Conservation (phyloP, 1,140 invertebrate species). For the Homarus americanus region DNA sequence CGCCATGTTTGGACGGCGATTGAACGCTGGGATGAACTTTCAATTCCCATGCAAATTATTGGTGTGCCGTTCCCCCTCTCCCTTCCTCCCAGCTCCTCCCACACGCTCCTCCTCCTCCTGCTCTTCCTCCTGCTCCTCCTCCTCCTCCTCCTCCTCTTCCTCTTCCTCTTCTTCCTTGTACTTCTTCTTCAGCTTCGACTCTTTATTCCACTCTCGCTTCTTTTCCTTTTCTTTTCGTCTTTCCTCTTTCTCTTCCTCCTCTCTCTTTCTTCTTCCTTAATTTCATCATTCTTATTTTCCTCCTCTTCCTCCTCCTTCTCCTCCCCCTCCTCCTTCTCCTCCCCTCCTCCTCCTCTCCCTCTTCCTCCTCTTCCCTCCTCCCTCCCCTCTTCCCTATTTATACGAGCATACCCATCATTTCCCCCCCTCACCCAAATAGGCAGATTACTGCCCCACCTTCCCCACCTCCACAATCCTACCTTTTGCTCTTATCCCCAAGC, state of each 20-base stretch:
- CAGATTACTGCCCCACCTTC: no score
- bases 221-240: not conserved
- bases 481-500: no score
- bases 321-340: not conserved
- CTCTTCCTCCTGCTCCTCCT: not conserved
- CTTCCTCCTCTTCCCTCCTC: not conserved
- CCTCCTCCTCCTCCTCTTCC: not conserved
- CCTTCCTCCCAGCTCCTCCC: no score
- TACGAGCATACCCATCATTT: not conserved
- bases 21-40: constrained; percentile 7
- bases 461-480: no score
- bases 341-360: not conserved
- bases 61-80: not conserved
- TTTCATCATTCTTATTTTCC: not conserved
- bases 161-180: not conserved
- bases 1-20: not conserved
- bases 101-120: not conserved
- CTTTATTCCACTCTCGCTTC: no score
- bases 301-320: not conserved
- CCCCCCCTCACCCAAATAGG: no score
- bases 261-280: not conserved
- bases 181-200: no score
- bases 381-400: not conserved
- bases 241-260: not conserved
- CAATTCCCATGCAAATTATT: constrained; percentile 4